Evolutionary conservation across 2,888 invertebrate species (phyloP).

Genomic region (Orthosia cruda): DNA sequence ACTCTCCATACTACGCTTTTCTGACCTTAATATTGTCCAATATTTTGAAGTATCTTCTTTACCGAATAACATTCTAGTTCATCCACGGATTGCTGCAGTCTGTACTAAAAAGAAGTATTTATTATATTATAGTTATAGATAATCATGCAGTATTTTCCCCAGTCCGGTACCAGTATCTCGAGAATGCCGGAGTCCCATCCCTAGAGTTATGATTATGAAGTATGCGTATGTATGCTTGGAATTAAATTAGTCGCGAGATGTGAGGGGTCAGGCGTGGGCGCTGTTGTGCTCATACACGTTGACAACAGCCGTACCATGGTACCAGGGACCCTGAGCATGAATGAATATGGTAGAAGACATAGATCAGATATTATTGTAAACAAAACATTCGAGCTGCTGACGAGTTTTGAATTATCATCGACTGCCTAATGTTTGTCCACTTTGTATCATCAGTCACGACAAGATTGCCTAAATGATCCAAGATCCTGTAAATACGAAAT

Average conservation of each 20-base stretch:
- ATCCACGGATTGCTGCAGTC: no score
- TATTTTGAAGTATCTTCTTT: no score
- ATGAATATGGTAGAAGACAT: not conserved
- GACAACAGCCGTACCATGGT: constrained; percentile 34
- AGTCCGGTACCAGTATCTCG: not conserved
- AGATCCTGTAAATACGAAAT: no score
- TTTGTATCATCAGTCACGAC: no score
- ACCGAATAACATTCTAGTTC: no score
- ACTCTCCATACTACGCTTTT: no score
- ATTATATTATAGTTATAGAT: no score
- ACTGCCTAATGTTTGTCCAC: no score
- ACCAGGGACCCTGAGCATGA: constrained; percentile 17
- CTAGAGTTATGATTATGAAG: constrained; percentile 72
- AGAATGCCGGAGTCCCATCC: constrained; percentile 58
- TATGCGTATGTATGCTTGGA: constrained; percentile 77
- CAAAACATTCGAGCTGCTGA: no score
- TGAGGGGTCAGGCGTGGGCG: constrained; percentile 80
- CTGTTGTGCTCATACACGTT: constrained; percentile 44
- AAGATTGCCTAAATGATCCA: no score
- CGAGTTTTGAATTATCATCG: not conserved
- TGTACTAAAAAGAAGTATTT: no score
- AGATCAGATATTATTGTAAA: not conserved
- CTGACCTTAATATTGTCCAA: no score
- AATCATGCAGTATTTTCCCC: not conserved
- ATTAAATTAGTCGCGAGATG: constrained; percentile 81